These are phyloP conservation scores for Nephrotoma guestfalica DNA, from an alignment of 2,888 invertebrate genomes.

Conservation along the genomic window DNA sequence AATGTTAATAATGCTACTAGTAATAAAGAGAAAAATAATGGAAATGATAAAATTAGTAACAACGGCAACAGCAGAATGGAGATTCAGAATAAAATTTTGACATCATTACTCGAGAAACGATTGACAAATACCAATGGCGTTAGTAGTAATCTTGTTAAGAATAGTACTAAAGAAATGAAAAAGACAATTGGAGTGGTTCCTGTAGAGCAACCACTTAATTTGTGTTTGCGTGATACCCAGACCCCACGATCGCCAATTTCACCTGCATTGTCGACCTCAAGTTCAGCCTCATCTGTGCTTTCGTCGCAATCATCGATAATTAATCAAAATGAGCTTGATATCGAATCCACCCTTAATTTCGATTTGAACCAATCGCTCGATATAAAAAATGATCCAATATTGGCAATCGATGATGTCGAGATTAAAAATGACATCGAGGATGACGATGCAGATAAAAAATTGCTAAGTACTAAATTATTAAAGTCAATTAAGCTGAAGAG, in stretches of 20 bases:
- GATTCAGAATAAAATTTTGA: constrained; percentile 43
- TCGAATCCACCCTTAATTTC: background rate
- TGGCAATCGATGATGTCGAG: constrained; percentile 9
- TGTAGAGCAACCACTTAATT: constrained; percentile 61
- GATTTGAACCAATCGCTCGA: background rate
- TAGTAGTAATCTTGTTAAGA: background rate
- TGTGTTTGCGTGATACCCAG: constrained; percentile 59
- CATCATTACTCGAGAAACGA: constrained; percentile 52
- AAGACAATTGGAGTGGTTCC: constrained; percentile 17
- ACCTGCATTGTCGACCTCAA: background rate
- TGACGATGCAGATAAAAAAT: background rate
- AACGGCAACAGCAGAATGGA: background rate
- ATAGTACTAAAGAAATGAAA: background rate
- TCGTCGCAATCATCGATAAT: background rate
- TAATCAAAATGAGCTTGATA: background rate
- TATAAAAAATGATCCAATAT: constrained; percentile 12
- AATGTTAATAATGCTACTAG: background rate
- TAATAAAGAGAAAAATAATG: background rate
- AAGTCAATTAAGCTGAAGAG: background rate
- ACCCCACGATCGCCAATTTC: background rate
- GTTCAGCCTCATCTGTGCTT: background rate
- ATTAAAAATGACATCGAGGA: background rate
- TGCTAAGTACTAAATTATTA: background rate
- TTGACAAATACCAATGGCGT: constrained; percentile 35
- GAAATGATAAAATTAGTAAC: background rate